Evolutionary conservation across 2,888 invertebrate species (phyloP).

Genomic region (Drosophila infuscata): DNA sequence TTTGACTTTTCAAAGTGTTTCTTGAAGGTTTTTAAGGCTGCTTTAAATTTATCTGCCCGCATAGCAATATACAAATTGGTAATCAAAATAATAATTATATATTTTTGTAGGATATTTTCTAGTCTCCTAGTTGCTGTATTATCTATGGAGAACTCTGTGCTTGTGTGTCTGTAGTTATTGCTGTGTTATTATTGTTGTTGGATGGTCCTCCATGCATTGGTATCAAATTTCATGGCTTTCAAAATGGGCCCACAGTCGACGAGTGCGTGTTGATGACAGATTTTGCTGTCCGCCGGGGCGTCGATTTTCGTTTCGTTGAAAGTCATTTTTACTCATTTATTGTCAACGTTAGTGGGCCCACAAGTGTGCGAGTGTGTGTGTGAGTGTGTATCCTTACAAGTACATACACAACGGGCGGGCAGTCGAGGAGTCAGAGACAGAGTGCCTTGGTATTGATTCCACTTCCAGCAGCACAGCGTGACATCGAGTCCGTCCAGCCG

Average conservation of each 20-base stretch:
- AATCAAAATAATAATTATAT: not conserved
- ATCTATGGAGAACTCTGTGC: slow-evolving; percentile 3
- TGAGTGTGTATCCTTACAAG: slow-evolving; percentile 71
- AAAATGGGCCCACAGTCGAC: slow-evolving; percentile 57
- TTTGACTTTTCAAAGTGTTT: not conserved
- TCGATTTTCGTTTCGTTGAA: slow-evolving; percentile 78
- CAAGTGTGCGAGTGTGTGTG: slow-evolving; percentile 26
- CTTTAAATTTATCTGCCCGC: not conserved
- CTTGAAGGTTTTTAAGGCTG: not conserved
- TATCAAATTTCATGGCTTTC: slow-evolving; percentile 78
- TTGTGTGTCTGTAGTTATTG: slow-evolving; percentile 14
- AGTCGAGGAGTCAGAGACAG: slow-evolving; percentile 6
- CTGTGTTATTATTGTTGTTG: slow-evolving; percentile 27
- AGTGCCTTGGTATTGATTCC: slow-evolving; percentile 72
- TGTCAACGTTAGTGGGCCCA: slow-evolving; percentile 72
- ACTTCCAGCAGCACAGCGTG: slow-evolving; percentile 61
- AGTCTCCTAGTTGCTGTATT: not conserved
- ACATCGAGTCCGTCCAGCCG: slow-evolving; percentile 33
- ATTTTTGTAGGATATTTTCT: slow-evolving; percentile 12
- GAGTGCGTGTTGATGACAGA: slow-evolving; percentile 79
- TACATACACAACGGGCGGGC: slow-evolving; percentile 63
- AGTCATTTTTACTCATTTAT: slow-evolving; percentile 81
- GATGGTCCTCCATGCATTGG: slow-evolving; percentile 66
- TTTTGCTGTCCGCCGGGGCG: slow-evolving; percentile 56
- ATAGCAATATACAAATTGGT: not conserved